phyloP scores from a whole-genome alignment of 1,140 invertebrate genomes.

The Radopholus similis region DNA sequence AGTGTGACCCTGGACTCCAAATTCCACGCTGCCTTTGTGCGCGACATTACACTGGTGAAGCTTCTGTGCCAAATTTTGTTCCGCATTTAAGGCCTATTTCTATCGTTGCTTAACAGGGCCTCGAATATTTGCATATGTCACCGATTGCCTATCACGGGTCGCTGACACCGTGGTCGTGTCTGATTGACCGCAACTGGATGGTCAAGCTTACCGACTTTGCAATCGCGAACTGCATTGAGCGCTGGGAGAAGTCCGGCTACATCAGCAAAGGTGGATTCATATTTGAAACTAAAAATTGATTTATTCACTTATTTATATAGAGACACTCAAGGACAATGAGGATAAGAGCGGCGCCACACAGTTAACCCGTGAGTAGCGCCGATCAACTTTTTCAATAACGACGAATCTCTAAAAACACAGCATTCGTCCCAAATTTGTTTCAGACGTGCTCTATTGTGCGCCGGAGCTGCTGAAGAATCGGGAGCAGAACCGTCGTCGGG shows the following conservation, averaged over 20 bases:
- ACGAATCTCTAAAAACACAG: too few species aligned
- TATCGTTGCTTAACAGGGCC: slow-evolving; percentile 33
- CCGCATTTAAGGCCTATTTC: neutral
- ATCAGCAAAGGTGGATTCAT: too few species aligned
- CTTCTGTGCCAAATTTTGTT: too few species aligned
- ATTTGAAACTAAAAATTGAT: too few species aligned
- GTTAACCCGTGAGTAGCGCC: slow-evolving; percentile 44
- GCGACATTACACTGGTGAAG: slow-evolving; percentile 58
- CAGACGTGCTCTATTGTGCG: slow-evolving; percentile 16
- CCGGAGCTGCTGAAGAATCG: slow-evolving; percentile 30
- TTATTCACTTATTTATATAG: too few species aligned
- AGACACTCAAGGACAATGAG: slow-evolving; percentile 54
- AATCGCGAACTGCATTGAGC: slow-evolving; percentile 54
- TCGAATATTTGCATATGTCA: slow-evolving; percentile 56
- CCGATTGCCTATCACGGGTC: slow-evolving; percentile 57
- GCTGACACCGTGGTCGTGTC: slow-evolving; percentile 53
- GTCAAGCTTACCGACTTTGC: slow-evolving; percentile 59
- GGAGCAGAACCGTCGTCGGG: slow-evolving; percentile 36
- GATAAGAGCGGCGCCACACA: slow-evolving; percentile 52
- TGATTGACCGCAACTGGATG: slow-evolving; percentile 60
- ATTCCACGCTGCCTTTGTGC: slow-evolving; percentile 57
- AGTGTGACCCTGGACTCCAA: slow-evolving; percentile 48
- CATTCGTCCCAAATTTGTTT: too few species aligned
- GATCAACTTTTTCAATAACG: too few species aligned
- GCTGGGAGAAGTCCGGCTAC: slow-evolving; percentile 56